Percentiles rank a stretch among this genome's conserved stretches.
Evolutionary conservation across 1,140 invertebrate genomes (phyloP).

Genomic region (Microplitis mediator): DNA sequence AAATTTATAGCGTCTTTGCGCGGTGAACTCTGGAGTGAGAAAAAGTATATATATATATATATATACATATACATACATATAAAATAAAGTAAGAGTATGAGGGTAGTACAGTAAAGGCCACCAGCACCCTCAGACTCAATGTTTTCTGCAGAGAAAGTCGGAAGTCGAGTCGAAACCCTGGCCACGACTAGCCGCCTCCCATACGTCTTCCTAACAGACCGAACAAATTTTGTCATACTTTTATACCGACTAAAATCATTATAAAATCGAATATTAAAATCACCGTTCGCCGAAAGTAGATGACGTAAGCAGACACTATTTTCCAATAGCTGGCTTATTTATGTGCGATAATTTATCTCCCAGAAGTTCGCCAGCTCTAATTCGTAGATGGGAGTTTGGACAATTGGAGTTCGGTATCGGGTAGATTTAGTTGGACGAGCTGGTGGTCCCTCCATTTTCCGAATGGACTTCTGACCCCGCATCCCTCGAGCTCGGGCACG

Average conservation of each 20-base stretch:
- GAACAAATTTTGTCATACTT: constrained; percentile 52
- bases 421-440: constrained; percentile 61
- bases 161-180: constrained; percentile 58
- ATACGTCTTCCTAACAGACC: constrained; percentile 59
- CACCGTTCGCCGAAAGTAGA: neutral
- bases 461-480: constrained; percentile 62
- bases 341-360: constrained; percentile 18
- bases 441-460: constrained; percentile 59
- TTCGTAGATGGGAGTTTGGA: constrained; percentile 25
- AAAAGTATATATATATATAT: constrained; percentile 11
- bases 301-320: neutral
- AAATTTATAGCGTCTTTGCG: constrained; percentile 62
- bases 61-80: too few relatives aligned
- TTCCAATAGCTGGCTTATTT: constrained; percentile 13
- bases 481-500: constrained; percentile 43
- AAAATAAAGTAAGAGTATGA: too few relatives aligned
- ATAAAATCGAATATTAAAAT: constrained; percentile 38
- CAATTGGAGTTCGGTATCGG: constrained; percentile 58
- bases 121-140: constrained; percentile 54
- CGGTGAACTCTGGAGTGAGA: constrained; percentile 19
- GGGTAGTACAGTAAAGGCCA: constrained; percentile 39
- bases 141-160: constrained; percentile 63
- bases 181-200: constrained; percentile 57
- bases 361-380: neutral
- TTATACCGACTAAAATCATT: constrained; percentile 34